These are phyloP conservation scores for Dendropsophus ebraccatus DNA, from an alignment of 2,113 vertebrate species.

Conservation along the genomic window DNA sequence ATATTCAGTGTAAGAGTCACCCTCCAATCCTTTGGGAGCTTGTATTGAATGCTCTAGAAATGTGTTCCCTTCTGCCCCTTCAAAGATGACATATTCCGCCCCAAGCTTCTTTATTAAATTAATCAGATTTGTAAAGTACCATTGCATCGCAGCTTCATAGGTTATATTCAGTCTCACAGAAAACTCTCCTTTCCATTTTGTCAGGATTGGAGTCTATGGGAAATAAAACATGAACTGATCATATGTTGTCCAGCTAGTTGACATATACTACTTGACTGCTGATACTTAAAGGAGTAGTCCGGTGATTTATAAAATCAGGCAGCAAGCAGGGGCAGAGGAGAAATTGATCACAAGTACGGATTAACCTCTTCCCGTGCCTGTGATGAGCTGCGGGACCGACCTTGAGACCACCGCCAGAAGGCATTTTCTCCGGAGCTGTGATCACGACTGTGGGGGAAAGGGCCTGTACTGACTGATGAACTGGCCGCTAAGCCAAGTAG, in stretches of 20 bases:
- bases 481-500: too few relatives aligned
- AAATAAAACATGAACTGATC: neutral
- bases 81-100: constrained; percentile 77
- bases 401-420: too few relatives aligned
- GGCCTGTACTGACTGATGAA: too few relatives aligned
- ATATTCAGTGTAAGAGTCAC: constrained; percentile 74
- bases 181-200: constrained; percentile 80
- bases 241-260: neutral
- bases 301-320: too few relatives aligned
- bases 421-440: too few relatives aligned
- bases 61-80: constrained; percentile 79
- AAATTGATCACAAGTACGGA: too few relatives aligned
- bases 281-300: too few relatives aligned
- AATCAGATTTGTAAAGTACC: constrained; percentile 81
- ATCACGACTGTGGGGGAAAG: too few relatives aligned
- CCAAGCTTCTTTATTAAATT: constrained; percentile 74
- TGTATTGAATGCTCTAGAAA: constrained; percentile 75
- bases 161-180: constrained; percentile 84
- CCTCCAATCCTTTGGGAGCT: constrained; percentile 63
- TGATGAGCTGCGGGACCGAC: too few relatives aligned
- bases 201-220: constrained; percentile 79
- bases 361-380: too few relatives aligned
- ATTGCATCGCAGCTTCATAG: constrained; percentile 76
- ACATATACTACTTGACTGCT: neutral
- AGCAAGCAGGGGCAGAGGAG: too few relatives aligned